phyloP scores from a whole-genome alignment of 2,888 invertebrate genomes.

The Hartigia nigra region DNA sequence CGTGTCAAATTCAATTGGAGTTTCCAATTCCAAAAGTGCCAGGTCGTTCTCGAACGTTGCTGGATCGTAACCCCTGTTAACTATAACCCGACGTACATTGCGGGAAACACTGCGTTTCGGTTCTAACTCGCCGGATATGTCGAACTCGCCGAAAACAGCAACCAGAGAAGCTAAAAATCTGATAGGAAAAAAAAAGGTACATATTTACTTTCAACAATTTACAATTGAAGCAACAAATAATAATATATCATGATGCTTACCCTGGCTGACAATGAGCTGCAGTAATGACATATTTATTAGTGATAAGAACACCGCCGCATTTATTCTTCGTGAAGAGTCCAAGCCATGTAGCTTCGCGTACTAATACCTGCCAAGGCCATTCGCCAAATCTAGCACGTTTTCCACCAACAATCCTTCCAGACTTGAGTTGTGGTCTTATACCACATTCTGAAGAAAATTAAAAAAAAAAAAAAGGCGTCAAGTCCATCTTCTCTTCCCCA shows the following conservation, averaged over 20 bases:
- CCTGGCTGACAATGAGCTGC: slow-evolving; percentile 97
- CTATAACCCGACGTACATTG: slow-evolving; percentile 88
- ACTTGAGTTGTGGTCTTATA: slow-evolving; percentile 81
- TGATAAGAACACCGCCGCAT: slow-evolving; percentile 94
- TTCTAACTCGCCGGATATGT: slow-evolving; percentile 87
- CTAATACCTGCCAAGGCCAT: slow-evolving; percentile 94
- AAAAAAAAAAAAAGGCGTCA: too few species aligned
- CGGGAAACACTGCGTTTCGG: slow-evolving; percentile 80
- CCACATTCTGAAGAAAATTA: slow-evolving; percentile 81
- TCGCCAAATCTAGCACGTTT: slow-evolving; percentile 87
- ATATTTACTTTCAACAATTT: too few species aligned
- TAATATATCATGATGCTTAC: slow-evolving; percentile 66
- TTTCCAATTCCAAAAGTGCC: slow-evolving; percentile 86
- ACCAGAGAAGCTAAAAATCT: slow-evolving; percentile 90
- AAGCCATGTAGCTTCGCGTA: slow-evolving; percentile 92
- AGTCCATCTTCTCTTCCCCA: slow-evolving; percentile 31
- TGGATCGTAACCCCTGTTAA: slow-evolving; percentile 89
- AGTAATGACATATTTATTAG: slow-evolving; percentile 86
- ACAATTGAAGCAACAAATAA: slow-evolving; percentile 6
- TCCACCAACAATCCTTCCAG: slow-evolving; percentile 89
- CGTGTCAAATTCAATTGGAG: slow-evolving; percentile 83
- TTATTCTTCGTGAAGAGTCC: slow-evolving; percentile 95
- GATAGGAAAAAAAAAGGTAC: slow-evolving; percentile 43
- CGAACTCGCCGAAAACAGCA: slow-evolving; percentile 91
- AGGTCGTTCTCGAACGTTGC: slow-evolving; percentile 93